phyloP scores from a whole-genome alignment of 2,113 vertebrate genomes.

The Leptosomus discolor region DNA sequence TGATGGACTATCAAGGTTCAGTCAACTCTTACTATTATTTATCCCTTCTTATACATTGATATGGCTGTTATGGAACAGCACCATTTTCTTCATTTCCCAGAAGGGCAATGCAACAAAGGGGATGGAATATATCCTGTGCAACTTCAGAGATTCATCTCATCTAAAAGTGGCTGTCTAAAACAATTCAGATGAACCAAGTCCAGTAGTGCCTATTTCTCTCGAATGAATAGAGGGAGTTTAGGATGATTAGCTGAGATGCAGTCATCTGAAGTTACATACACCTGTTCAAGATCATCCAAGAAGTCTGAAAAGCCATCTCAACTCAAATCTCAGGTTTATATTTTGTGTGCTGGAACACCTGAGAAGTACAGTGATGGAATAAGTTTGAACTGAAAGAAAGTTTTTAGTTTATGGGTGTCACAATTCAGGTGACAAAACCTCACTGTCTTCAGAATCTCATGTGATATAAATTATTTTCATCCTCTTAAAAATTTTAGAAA shows the following conservation, averaged over 20 bases:
- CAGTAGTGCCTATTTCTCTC: not conserved
- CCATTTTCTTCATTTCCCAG: not conserved
- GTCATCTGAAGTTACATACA: not conserved
- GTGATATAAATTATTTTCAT: not conserved
- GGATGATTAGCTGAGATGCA: not conserved
- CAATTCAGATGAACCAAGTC: not conserved
- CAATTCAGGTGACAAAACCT: not conserved
- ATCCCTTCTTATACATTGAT: not conserved
- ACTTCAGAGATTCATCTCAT: not conserved
- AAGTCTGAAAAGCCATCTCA: not conserved
- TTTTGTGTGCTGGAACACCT: not conserved
- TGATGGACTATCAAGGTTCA: constrained; percentile 13
- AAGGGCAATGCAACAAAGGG: not conserved
- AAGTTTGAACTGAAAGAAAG: not conserved
- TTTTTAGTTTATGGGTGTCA: not conserved
- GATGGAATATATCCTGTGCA: not conserved
- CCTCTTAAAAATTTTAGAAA: not conserved
- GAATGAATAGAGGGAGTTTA: not conserved
- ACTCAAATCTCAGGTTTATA: not conserved
- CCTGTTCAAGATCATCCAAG: not conserved
- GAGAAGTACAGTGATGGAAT: not conserved
- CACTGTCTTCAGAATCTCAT: not conserved
- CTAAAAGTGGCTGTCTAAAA: not conserved
- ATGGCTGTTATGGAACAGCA: not conserved
- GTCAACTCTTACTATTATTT: constrained; percentile 37